phyloP scores from a whole-genome alignment of 2,888 invertebrate genomes.

The Fissipunctia ypsillon region DNA sequence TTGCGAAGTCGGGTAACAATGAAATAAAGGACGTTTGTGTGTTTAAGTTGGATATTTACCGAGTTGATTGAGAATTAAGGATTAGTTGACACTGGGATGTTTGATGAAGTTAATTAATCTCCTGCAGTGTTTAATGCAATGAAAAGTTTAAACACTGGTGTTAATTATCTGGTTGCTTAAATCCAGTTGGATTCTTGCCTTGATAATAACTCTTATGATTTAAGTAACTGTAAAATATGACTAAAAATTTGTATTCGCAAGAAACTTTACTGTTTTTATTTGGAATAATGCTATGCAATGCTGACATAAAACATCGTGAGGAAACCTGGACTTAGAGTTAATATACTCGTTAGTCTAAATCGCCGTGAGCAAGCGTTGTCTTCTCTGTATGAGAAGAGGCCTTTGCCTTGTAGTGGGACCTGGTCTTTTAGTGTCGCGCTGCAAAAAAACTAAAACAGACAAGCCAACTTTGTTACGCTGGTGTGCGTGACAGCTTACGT shows the following conservation, averaged over 20 bases:
- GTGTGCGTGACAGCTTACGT: no score
- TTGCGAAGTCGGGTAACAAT: slow-evolving; percentile 6
- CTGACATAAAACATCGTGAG: no score
- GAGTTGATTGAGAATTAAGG: slow-evolving; percentile 33
- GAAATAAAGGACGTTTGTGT: slow-evolving; percentile 14
- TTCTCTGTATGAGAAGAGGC: no score
- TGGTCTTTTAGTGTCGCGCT: no score
- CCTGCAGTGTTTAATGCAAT: slow-evolving; percentile 2
- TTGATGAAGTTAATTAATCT: slow-evolving; percentile 37
- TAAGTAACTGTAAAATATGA: background rate
- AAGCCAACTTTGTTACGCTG: no score
- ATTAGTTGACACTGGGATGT: slow-evolving; percentile 15
- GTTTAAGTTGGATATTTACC: slow-evolving; percentile 42
- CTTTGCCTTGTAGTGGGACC: no score
- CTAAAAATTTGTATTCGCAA: background rate
- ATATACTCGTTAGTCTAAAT: no score
- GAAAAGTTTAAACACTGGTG: background rate
- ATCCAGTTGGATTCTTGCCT: background rate
- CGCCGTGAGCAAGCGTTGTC: no score
- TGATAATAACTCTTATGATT: background rate
- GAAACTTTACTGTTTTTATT: background rate
- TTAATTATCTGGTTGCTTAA: slow-evolving; percentile 17
- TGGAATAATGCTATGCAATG: background rate
- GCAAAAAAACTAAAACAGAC: no score
- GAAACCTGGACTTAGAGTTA: no score